These are phyloP conservation scores for Philonicus albiceps DNA, from an alignment of 2,888 invertebrate genomes.

Conservation along the genomic window DNA sequence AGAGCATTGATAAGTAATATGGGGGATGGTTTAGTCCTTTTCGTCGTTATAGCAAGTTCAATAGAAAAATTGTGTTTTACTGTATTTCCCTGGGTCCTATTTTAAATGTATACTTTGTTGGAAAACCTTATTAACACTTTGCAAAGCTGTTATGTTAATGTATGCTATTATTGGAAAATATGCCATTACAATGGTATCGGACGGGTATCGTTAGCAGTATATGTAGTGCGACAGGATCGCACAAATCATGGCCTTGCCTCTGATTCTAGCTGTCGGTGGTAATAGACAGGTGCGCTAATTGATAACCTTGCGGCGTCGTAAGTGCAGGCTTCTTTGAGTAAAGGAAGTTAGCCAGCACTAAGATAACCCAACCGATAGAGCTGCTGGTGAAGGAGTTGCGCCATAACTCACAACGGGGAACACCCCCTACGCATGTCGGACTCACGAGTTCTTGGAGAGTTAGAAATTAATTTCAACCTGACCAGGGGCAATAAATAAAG, in stretches of 20 bases:
- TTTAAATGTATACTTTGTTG: no score
- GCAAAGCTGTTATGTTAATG: not conserved
- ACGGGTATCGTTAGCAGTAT: not conserved
- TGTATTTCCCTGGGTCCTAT: no score
- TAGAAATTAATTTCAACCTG: slow-evolving; percentile 35
- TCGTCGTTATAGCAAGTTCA: no score
- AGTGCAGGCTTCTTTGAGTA: not conserved
- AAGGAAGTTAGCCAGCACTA: not conserved
- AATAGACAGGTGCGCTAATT: not conserved
- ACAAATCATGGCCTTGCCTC: not conserved
- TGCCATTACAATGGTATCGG: not conserved
- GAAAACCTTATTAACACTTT: not conserved
- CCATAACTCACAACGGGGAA: not conserved
- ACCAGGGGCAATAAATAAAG: slow-evolving; percentile 25
- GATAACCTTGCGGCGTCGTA: not conserved
- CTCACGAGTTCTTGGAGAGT: not conserved
- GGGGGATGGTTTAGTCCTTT: no score
- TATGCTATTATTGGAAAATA: not conserved
- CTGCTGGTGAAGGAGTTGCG: not conserved
- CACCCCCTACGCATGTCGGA: slow-evolving; percentile 28
- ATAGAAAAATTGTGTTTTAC: not conserved
- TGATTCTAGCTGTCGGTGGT: not conserved
- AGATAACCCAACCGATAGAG: not conserved
- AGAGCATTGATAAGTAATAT: no score
- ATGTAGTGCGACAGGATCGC: not conserved